Percentiles rank a stretch among this genome's conserved stretches.
phyloP scores from a whole-genome alignment of 2,113 vertebrate species.

The Zapus hudsonius region DNA sequence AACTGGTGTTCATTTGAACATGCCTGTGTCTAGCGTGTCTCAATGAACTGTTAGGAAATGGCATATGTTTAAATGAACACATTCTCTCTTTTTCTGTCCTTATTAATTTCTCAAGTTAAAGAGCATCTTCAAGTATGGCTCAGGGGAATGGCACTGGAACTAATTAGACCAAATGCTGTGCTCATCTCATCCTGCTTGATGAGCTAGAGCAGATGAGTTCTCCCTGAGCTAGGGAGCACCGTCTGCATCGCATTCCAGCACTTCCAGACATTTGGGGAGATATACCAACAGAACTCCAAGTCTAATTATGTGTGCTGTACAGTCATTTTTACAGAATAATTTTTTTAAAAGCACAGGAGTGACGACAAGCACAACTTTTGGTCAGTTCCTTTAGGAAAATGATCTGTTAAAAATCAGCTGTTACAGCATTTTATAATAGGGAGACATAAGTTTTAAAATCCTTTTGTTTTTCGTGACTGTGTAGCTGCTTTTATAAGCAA shows the following conservation, averaged over 20 bases:
- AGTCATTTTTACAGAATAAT: conserved; percentile 44
- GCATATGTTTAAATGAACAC: conserved; percentile 24
- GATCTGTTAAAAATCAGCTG: conserved; percentile 26
- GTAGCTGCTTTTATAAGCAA: not conserved
- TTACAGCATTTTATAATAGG: conserved; percentile 42
- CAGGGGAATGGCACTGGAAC: not conserved
- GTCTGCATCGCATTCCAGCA: not conserved
- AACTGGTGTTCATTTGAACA: not conserved
- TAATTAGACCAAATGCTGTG: conserved; percentile 46
- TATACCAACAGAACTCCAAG: conserved; percentile 36
- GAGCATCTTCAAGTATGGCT: conserved; percentile 40
- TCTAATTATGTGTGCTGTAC: not conserved
- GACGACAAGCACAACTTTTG: conserved; percentile 47
- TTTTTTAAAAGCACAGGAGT: conserved; percentile 42
- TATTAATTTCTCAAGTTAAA: conserved; percentile 65
- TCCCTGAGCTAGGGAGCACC: not conserved
- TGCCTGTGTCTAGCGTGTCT: not conserved
- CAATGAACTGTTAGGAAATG: not conserved
- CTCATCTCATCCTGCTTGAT: conserved; percentile 6
- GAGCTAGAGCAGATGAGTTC: not conserved
- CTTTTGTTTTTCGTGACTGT: conserved; percentile 42
- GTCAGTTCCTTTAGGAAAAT: conserved; percentile 35
- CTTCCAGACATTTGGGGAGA: not conserved
- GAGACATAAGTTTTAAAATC: conserved; percentile 11
- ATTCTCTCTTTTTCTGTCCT: conserved; percentile 14